A percentile compares a stretch with the other conserved stretches of the same genome.
These are phyloP conservation scores for Agelas oroides DNA, from an alignment of 37 sponge, comb jelly and placozoan species.

Conservation along the genomic window DNA sequence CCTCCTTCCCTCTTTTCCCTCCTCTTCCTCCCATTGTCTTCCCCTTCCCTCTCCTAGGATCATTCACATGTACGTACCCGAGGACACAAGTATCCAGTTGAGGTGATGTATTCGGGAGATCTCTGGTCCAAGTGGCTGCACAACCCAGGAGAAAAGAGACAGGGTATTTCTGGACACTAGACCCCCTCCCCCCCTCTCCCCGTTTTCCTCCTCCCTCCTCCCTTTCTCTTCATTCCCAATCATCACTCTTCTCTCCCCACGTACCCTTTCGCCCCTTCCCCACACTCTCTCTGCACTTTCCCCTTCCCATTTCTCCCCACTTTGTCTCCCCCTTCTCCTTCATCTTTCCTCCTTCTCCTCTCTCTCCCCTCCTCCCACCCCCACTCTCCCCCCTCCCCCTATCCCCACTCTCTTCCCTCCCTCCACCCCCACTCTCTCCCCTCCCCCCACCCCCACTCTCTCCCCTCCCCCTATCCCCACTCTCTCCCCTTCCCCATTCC, in stretches of 20 bases:
- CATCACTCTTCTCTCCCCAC: neutral
- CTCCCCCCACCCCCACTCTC: neutral
- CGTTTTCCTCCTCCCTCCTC: neutral
- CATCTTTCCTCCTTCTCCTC: too few species aligned
- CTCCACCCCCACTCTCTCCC: too few species aligned
- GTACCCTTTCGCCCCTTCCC: neutral
- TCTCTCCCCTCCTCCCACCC: too few species aligned
- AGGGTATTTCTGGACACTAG: neutral
- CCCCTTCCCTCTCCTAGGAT: too few species aligned
- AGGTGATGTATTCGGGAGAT: conserved; percentile 24
- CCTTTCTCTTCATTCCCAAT: neutral
- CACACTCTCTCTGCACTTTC: neutral
- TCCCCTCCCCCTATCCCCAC: neutral
- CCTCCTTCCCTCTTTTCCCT: too few species aligned
- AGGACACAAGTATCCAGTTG: conserved; percentile 84
- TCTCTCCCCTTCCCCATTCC: neutral
- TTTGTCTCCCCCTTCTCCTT: too few species aligned
- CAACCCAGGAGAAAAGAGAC: neutral
- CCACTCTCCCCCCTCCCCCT: too few species aligned
- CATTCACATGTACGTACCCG: conserved; percentile 64
- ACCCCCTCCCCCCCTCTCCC: neutral
- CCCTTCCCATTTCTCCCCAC: neutral
- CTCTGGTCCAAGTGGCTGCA: conserved; percentile 60
- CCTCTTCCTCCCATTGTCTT: too few species aligned
- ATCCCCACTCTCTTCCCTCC: too few species aligned